These are phyloP conservation scores for Ictalurus punctatus DNA, from an alignment of 2,113 vertebrate genomes.

Conservation along the genomic window DNA sequence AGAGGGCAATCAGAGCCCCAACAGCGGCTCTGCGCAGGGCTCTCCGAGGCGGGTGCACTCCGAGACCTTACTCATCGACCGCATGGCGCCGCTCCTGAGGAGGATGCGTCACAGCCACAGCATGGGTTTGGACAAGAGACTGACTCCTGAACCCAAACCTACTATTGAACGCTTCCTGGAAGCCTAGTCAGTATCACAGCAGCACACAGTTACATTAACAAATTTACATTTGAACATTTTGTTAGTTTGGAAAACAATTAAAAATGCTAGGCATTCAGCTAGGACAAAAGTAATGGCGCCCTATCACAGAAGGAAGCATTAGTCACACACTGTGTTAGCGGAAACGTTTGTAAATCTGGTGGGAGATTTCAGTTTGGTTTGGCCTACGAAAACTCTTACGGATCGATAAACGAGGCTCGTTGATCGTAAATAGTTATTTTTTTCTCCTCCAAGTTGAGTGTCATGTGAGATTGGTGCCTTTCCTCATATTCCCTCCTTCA, in stretches of 20 bases:
- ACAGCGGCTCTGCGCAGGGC: constrained; percentile 85
- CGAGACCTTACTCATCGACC: constrained; percentile 87
- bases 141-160: constrained; percentile 92
- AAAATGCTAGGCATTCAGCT: neutral
- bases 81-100: constrained; percentile 85
- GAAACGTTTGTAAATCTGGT: neutral
- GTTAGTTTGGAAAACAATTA: neutral
- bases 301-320: neutral
- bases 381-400: neutral
- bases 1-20: constrained; percentile 85
- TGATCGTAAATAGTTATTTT: neutral
- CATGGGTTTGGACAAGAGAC: constrained; percentile 90
- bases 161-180: constrained; percentile 93
- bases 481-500: neutral
- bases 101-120: constrained; percentile 93
- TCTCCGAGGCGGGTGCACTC: constrained; percentile 91
- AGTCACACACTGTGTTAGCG: neutral
- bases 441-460: neutral
- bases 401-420: neutral
- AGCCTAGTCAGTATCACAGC: constrained; percentile 77
- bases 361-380: neutral
- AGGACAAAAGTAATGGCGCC: neutral
- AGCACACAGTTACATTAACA: neutral
- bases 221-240: neutral
- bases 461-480: neutral